These are phyloP conservation scores for Lemur catta DNA, from an alignment of 2,797 vertebrate species.

Conservation along the genomic window DNA sequence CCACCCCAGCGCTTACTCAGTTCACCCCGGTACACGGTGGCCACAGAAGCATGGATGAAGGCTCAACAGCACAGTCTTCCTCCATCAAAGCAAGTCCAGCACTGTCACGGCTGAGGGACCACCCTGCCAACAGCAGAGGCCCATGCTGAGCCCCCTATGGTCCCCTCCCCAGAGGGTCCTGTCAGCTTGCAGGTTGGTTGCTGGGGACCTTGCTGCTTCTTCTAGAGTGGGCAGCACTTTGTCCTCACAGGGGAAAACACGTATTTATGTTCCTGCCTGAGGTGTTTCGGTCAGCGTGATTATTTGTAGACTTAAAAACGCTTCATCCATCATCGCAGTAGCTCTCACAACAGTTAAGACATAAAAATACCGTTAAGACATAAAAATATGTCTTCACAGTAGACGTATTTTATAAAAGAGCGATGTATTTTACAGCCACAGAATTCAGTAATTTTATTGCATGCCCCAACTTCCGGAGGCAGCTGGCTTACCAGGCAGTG, in stretches of 20 bases:
- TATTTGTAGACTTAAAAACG: not conserved
- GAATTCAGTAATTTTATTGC: not conserved
- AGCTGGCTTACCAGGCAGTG: not conserved
- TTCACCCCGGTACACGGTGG: not conserved
- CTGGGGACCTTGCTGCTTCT: not conserved
- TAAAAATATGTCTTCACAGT: not conserved
- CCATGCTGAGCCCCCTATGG: not conserved
- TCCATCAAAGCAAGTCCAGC: not conserved
- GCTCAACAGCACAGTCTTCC: not conserved
- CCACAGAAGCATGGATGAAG: not conserved
- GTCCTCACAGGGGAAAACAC: not conserved
- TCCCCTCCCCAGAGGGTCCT: not conserved
- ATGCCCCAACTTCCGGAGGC: not conserved
- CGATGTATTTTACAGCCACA: not conserved
- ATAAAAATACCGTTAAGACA: not conserved
- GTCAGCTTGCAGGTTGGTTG: not conserved
- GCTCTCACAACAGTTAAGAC: not conserved
- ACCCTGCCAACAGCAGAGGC: not conserved
- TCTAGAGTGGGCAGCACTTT: not conserved
- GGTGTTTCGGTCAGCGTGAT: not conserved
- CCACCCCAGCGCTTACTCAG: not conserved
- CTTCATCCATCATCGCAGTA: not conserved
- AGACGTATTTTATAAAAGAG: not conserved
- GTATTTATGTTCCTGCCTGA: not conserved
- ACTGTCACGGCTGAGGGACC: rapidly evolving